Evolutionary conservation across 2,888 invertebrate species (phyloP).

Genomic region (Eurytoma californica): DNA sequence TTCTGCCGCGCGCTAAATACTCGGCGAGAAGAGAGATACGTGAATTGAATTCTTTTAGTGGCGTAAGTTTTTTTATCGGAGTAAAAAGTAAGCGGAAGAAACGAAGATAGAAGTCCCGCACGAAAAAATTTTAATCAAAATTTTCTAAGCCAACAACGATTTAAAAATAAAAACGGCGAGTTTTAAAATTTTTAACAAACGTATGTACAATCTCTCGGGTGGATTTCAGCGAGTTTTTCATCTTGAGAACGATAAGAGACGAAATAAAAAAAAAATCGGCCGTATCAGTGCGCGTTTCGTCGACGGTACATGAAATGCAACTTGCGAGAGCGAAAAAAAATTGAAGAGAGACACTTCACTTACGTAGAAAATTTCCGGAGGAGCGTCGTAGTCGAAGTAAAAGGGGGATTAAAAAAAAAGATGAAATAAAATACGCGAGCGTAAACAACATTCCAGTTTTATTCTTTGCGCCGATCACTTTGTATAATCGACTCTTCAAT

Average conservation of each 20-base stretch:
- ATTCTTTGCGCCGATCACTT: slow-evolving; percentile 22
- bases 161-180: slow-evolving; percentile 2
- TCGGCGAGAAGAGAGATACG: slow-evolving; percentile 25
- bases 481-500: slow-evolving; percentile 29
- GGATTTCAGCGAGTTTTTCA: slow-evolving; percentile 39
- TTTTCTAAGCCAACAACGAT: slow-evolving; percentile 41
- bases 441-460: slow-evolving; percentile 54
- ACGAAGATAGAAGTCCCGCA: not conserved
- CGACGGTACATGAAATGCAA: slow-evolving; percentile 51
- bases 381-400: slow-evolving; percentile 55
- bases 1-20: slow-evolving; percentile 40
- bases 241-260: slow-evolving; percentile 7
- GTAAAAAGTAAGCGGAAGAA: slow-evolving; percentile 5
- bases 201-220: slow-evolving; percentile 44
- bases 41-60: slow-evolving; percentile 47
- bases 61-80: slow-evolving; percentile 24
- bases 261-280: slow-evolving; percentile 42
- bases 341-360: slow-evolving; percentile 29
- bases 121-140: slow-evolving; percentile 51
- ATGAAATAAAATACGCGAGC: not conserved
- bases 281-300: slow-evolving; percentile 46
- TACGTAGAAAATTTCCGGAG: slow-evolving; percentile 10
- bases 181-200: not conserved
- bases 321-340: slow-evolving; percentile 16
- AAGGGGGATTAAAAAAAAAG: too few relatives aligned